Evolutionary conservation across 2,113 vertebrate species (phyloP), one percentile per base, ranked within the genome.

Genomic region (Barbus barbus): DNA sequence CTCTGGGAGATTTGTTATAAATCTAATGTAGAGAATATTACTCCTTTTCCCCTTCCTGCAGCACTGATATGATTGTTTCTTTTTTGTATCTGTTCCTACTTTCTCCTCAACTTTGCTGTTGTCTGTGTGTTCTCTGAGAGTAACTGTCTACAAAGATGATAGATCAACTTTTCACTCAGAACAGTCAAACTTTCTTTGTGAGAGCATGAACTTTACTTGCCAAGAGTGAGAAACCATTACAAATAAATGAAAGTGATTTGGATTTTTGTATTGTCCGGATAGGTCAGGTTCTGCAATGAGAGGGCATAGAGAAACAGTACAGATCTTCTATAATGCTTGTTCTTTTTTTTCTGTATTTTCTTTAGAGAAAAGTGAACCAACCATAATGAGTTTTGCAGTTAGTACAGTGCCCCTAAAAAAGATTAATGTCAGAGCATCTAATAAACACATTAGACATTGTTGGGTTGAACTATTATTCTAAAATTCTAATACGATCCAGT

Each of bases 1-100:
- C 69, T 22, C 8, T 24, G 53, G 67, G 26, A 46, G 53, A 82
- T 82, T 76, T 56, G 33, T 82, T 77, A 85, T 75, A 61, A 69
- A 44, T 67, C 28, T 63, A 69, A 82, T 51, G 38, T n/a, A 67
- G 31, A 58, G 44, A 82, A 63, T 76, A 82, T 75, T 33, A 24
- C 9, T 36, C 5, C 18, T 22, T 48, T 67, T 65, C 18, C 9
- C 20, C 8, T 13, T 67, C 78, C 78, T 56, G 69, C 24, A 77
- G 58, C 38, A 20, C 20, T 63, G 41, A 82, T 56, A 56, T 60
- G 13, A 76, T 81, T 76, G 58, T 85, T 65, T 71, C 33, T 78
- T 60, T 67, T 26, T 44, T 81, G 41, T 74, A 56, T 51, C 58
- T 24, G 16, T 76, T 61, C 22, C 26, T 44, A 28, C 28, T 22